Evolutionary conservation across 2,113 vertebrate genomes (phyloP).

Genomic region (Burhinus bistriatus): DNA sequence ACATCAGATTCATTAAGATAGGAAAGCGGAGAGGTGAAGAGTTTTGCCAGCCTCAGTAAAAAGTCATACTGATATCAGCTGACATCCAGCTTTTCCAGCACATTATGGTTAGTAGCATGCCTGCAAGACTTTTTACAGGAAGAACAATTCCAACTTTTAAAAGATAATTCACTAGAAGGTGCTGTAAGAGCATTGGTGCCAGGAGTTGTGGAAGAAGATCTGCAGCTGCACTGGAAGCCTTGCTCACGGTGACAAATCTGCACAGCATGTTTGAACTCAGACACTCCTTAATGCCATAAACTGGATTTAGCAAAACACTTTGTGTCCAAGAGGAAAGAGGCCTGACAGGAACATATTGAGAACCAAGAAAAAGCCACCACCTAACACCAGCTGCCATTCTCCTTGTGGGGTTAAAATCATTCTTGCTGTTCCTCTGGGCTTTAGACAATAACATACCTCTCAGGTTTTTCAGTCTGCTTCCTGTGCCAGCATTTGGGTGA

Average conservation of each 20-base stretch:
- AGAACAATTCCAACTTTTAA: neutral
- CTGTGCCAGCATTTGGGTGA: neutral
- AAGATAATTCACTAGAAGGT: neutral
- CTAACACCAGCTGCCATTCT: neutral
- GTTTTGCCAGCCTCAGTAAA: neutral
- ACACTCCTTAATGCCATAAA: neutral
- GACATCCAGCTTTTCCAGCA: neutral
- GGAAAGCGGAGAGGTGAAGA: neutral
- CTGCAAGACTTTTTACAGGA: neutral
- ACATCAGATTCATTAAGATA: neutral
- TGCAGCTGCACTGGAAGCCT: neutral
- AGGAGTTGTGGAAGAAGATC: neutral
- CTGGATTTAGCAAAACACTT: neutral
- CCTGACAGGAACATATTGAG: neutral
- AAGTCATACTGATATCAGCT: neutral
- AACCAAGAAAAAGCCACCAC: neutral
- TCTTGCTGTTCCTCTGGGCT: neutral
- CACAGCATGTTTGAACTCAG: neutral
- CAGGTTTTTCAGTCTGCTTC: neutral
- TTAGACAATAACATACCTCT: neutral
- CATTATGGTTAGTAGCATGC: neutral
- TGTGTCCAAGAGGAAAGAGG: neutral
- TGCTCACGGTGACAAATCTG: neutral
- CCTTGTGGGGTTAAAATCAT: neutral
- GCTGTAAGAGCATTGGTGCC: neutral